Conservation (phyloP, 2,888 invertebrate genomes). For the Tuberolachnus salignus region DNA sequence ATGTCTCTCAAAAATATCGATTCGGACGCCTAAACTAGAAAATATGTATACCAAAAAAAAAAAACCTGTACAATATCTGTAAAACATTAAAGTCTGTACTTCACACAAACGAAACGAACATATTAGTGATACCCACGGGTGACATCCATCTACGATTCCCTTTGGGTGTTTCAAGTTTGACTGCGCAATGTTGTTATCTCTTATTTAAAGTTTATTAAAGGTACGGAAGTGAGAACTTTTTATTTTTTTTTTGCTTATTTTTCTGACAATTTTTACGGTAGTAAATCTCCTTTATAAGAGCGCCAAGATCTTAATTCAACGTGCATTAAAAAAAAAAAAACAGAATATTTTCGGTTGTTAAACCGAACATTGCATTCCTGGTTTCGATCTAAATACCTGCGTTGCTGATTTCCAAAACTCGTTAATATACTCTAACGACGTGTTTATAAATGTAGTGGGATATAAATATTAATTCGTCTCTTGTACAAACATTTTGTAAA, state of each 20-base stretch:
- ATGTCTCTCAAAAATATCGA: not conserved
- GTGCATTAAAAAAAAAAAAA: too few species aligned
- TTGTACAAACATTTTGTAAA: too few species aligned
- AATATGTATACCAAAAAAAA: not conserved
- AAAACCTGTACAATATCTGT: constrained; percentile 4
- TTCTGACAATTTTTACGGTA: not conserved
- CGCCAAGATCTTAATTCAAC: too few species aligned
- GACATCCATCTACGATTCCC: constrained; percentile 36
- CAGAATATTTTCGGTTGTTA: too few species aligned
- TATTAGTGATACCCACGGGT: constrained; percentile 24
- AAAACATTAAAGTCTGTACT: not conserved
- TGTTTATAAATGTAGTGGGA: too few species aligned
- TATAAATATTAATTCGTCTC: too few species aligned
- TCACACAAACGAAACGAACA: constrained; percentile 3
- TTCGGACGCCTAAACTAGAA: not conserved
- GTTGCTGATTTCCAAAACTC: too few species aligned
- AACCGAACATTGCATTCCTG: too few species aligned
- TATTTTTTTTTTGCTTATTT: too few species aligned
- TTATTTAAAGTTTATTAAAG: constrained; percentile 40
- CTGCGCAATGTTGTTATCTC: not conserved
- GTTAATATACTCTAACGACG: too few species aligned
- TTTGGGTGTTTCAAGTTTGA: constrained; percentile 24
- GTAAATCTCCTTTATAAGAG: not conserved
- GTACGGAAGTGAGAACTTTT: not conserved
- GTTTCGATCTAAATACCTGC: too few species aligned